Percentiles rank a stretch among this genome's conserved stretches.
phyloP scores from a whole-genome alignment of 2,888 invertebrate genomes.

The Zelleria hepariella region DNA sequence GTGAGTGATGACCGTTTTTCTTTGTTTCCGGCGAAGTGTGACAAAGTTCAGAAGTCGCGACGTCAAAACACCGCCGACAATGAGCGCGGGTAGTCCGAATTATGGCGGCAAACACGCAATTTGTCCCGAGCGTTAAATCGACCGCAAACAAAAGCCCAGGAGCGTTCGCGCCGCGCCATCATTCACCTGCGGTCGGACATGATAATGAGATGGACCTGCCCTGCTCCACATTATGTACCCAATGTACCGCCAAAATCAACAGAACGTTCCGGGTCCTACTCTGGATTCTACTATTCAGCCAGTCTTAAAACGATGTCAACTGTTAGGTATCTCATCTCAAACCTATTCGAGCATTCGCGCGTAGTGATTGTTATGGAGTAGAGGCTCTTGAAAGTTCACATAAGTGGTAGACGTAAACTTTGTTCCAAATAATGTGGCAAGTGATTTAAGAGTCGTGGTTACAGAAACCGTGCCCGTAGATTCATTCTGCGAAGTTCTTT shows the following conservation, averaged over 20 bases:
- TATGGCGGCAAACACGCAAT: constrained; percentile 66
- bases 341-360: too few relatives aligned
- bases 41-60: neutral
- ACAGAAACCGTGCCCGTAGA: neutral
- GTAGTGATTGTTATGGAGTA: too few relatives aligned
- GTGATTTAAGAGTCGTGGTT: neutral
- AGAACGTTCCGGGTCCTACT: neutral
- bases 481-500: neutral
- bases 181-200: constrained; percentile 69
- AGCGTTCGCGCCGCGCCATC: constrained; percentile 53
- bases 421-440: neutral
- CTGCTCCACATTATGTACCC: neutral
- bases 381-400: too few relatives aligned
- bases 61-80: neutral
- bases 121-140: constrained; percentile 69
- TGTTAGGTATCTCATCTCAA: too few relatives aligned
- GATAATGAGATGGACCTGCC: constrained; percentile 68
- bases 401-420: too few relatives aligned
- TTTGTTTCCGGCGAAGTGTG: neutral
- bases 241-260: neutral
- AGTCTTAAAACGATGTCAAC: too few relatives aligned
- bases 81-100: constrained; percentile 34
- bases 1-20: neutral
- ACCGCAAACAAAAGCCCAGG: constrained; percentile 67
- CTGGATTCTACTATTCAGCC: neutral